Evolutionary conservation across 2,797 vertebrate species (phyloP).

Genomic region (Lagodon rhomboides): DNA sequence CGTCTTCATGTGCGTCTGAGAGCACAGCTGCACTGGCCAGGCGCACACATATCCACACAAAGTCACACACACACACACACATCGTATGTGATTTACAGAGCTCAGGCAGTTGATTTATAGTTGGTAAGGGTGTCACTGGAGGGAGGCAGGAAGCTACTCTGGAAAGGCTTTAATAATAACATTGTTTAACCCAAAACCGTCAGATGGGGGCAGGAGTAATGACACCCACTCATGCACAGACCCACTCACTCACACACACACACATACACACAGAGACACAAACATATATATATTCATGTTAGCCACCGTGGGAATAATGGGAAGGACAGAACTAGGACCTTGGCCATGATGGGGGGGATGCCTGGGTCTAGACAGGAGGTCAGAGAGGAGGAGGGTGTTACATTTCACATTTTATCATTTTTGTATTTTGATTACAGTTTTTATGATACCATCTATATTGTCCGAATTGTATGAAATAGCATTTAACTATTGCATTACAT

Average conservation of each 20-base stretch:
- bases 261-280: neutral
- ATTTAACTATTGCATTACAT: constrained; percentile 6
- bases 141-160: constrained; percentile 71
- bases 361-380: constrained; percentile 59
- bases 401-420: constrained; percentile 40
- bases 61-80: constrained; percentile 19
- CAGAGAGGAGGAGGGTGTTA: constrained; percentile 38
- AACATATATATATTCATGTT: constrained; percentile 51
- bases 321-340: constrained; percentile 81
- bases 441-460: neutral
- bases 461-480: neutral
- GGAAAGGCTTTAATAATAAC: constrained; percentile 84
- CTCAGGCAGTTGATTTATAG: constrained; percentile 83
- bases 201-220: constrained; percentile 77
- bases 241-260: constrained; percentile 2
- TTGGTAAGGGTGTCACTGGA: constrained; percentile 73
- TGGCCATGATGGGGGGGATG: constrained; percentile 62
- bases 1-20: constrained; percentile 42
- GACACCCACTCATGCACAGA: constrained; percentile 49
- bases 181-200: constrained; percentile 86
- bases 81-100: constrained; percentile 75
- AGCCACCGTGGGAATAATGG: constrained; percentile 71
- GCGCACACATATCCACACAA: constrained; percentile 9
- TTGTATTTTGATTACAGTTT: constrained; percentile 8
- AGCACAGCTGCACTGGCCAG: constrained; percentile 64